Conservation (phyloP, 2,888 invertebrate species). For the Pseudococcus longispinus region DNA sequence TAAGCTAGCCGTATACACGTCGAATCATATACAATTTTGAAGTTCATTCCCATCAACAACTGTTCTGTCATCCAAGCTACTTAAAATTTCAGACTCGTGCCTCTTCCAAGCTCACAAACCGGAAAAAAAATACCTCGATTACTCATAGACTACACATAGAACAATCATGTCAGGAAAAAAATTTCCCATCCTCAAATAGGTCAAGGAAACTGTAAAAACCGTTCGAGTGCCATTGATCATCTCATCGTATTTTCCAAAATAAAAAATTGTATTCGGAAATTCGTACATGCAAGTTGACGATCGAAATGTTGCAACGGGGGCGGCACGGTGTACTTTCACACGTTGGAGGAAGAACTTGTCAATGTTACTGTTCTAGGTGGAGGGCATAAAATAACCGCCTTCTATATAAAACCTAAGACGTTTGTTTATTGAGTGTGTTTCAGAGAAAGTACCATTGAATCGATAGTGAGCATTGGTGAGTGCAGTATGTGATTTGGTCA, state of each 20-base stretch:
- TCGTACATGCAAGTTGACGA: not conserved
- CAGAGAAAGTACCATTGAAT: conserved; percentile 47
- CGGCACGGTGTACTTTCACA: conserved; percentile 47
- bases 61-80: not conserved
- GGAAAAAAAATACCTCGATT: not conserved
- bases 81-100: not conserved
- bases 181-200: not conserved
- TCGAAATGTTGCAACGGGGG: conserved; percentile 41
- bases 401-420: conserved; percentile 54
- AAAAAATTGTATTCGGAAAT: conserved; percentile 16
- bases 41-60: not conserved
- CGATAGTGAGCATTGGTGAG: conserved; percentile 42
- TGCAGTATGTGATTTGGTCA: conserved; percentile 42
- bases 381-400: conserved; percentile 53
- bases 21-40: not conserved
- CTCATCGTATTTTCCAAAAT: conserved; percentile 35
- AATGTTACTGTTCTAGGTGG: conserved; percentile 43
- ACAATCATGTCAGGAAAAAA: not conserved
- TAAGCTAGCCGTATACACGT: not conserved
- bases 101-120: not conserved
- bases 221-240: not conserved
- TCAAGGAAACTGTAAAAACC: conserved; percentile 28
- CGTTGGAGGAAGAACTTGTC: conserved; percentile 51
- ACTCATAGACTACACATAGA: not conserved
- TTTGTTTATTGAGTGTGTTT: conserved; percentile 49